Base-by-base conservation (phyloP, 2,797 vertebrate species). In the Kryptopterus vitreolus region DNA sequence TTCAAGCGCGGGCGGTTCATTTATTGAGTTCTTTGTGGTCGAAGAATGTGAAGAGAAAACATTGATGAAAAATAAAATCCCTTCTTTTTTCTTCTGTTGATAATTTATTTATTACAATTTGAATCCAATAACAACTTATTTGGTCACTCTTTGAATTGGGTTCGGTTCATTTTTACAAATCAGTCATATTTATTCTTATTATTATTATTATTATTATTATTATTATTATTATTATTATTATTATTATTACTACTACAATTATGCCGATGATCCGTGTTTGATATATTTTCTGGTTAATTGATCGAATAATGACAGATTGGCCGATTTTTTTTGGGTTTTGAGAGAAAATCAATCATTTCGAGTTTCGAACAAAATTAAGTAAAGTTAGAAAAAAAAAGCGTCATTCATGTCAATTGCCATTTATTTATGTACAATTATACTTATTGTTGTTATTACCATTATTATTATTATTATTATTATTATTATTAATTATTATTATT, bases 271-370 rank as follows among this genome's bases (percentile, higher is more conserved):
- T n/a, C n/a, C n/a, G n/a, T n/a, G n/a, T n/a, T n/a, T n/a, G n/a
- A 53, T 71, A 26, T 53, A 10, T 13, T 9, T n/a, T 20, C n/a
- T 57, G 70, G 31, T 24, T 35, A 53, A 38, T 57, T 13, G 9
- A 57, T 72, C n/a, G 24, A 73, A 57, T 57, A 57, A 57, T 35
- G 52, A 73, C 70, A 43, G n/a, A 15, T 72, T 35, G 55, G 46
- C 22, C 22, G 12, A 57, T 35, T 16, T 10, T 71, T 61, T 35
- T 71, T 15, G 1, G 55, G 2, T 33, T 1, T 3, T 16, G 12
- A n/a, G 31, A 7, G 1, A 1, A 24, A 6, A 3, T 72, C 52
- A 8, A 8, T 58, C 38, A 16, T 24, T 26, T 73, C 52, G 10
- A 53, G 7, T 24, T 57, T 43, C 18, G 10, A 57, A 13, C 8